These are phyloP conservation scores for Nerophis lumbriciformis DNA, from an alignment of 2,113 vertebrate species.

Conservation along the genomic window DNA sequence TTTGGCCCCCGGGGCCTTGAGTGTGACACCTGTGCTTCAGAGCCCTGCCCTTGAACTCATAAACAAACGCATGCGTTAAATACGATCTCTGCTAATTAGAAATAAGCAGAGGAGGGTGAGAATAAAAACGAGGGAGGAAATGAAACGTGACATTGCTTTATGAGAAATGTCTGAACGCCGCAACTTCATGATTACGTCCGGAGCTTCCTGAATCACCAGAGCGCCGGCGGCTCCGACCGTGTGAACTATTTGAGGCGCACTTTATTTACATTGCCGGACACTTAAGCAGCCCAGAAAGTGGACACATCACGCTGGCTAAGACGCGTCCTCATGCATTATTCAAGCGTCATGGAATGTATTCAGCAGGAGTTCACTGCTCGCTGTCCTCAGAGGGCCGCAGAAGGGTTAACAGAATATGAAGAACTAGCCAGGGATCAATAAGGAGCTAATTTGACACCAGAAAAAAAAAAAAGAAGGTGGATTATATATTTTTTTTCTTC, in stretches of 20 bases:
- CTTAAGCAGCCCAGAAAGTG: conserved; percentile 35
- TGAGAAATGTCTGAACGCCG: conserved; percentile 22
- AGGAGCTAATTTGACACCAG: conserved; percentile 35
- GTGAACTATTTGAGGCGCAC: conserved; percentile 18
- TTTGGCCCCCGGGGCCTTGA: background rate
- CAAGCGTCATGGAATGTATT: conserved; percentile 32
- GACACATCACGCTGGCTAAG: conserved; percentile 41
- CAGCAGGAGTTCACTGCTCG: conserved; percentile 24
- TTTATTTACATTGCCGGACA: conserved; percentile 46
- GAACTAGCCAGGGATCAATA: conserved; percentile 58
- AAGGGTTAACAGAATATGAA: conserved; percentile 24
- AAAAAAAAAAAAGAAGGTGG: conserved; percentile 4
- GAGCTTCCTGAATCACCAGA: conserved; percentile 37
- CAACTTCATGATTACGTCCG: conserved; percentile 26
- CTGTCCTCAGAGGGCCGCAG: conserved; percentile 27
- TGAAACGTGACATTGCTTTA: conserved; percentile 48
- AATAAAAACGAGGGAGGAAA: conserved; percentile 28
- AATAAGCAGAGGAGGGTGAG: conserved; percentile 28
- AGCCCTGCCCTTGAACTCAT: conserved; percentile 8
- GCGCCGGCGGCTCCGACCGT: conserved; percentile 21
- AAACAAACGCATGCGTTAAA: conserved; percentile 11
- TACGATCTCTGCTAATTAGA: conserved; percentile 13
- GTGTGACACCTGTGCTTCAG: too few species aligned
- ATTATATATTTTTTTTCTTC: conserved; percentile 40
- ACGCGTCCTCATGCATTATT: conserved; percentile 53